These are phyloP conservation scores for Distichodus sexfasciatus DNA, from an alignment of 2,797 vertebrate species.

Conservation along the genomic window DNA sequence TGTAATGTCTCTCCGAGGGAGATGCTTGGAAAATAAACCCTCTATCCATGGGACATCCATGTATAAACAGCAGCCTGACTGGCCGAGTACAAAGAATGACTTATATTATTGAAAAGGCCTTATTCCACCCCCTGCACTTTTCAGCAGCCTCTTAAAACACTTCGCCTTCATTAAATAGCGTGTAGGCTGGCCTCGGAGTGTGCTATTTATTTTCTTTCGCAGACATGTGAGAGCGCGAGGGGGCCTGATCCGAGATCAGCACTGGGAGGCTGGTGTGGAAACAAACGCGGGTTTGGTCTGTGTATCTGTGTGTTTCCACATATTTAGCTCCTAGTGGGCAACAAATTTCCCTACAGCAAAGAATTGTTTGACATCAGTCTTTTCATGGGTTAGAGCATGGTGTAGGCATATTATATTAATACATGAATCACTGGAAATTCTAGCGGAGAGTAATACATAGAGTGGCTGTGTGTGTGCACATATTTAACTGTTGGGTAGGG, in stretches of 20 bases:
- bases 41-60: not conserved
- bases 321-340: no score
- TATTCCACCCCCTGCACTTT: conserved; percentile 57
- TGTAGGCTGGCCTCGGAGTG: conserved; percentile 55
- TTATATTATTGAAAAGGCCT: conserved; percentile 51
- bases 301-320: conserved; percentile 50
- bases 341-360: no score
- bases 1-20: conserved; percentile 1
- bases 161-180: conserved; percentile 65
- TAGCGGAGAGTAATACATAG: no score
- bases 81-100: conserved; percentile 46
- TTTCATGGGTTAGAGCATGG: no score
- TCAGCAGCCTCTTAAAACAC: conserved; percentile 70
- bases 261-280: conserved; percentile 48
- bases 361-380: no score
- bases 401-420: no score
- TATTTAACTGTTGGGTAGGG: no score
- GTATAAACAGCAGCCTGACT: not conserved
- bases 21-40: conserved; percentile 21
- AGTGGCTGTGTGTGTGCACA: no score
- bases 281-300: no score
- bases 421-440: no score
- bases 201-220: conserved; percentile 69
- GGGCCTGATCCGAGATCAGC: conserved; percentile 16
- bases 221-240: conserved; percentile 48